Conservation (phyloP, 2,113 vertebrate species). For the Zapus hudsonius region DNA sequence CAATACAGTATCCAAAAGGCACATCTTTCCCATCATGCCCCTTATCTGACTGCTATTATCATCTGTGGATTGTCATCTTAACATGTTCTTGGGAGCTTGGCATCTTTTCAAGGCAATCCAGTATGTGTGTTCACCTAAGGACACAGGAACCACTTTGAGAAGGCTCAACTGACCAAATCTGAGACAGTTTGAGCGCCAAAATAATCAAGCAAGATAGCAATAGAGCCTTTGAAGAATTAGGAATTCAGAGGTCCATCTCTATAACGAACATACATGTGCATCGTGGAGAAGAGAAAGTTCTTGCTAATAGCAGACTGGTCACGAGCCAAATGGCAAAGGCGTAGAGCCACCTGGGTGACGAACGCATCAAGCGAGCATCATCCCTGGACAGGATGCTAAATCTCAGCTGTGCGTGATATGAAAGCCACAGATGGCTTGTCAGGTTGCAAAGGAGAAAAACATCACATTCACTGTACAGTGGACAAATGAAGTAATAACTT, state of each 20-base stretch:
- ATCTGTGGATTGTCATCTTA: fast-evolving
- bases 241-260: neutral
- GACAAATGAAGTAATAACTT: neutral
- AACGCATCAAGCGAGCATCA: neutral
- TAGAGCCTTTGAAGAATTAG: neutral
- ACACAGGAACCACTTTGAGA: neutral
- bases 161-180: neutral
- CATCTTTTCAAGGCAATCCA: neutral
- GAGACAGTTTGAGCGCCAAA: neutral
- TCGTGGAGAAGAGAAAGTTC: neutral
- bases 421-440: neutral
- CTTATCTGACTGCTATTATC: neutral
- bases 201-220: neutral
- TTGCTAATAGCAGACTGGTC: neutral
- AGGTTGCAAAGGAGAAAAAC: neutral
- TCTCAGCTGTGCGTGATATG: neutral
- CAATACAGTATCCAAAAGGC: neutral
- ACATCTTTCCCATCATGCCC: neutral
- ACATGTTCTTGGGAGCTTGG: neutral
- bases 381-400: neutral
- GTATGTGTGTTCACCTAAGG: neutral
- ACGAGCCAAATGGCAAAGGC: neutral
- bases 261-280: neutral
- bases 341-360: neutral
- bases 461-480: neutral